Evolutionary conservation across 2,113 vertebrate genomes (phyloP).

Genomic region (Sorex araneus): DNA sequence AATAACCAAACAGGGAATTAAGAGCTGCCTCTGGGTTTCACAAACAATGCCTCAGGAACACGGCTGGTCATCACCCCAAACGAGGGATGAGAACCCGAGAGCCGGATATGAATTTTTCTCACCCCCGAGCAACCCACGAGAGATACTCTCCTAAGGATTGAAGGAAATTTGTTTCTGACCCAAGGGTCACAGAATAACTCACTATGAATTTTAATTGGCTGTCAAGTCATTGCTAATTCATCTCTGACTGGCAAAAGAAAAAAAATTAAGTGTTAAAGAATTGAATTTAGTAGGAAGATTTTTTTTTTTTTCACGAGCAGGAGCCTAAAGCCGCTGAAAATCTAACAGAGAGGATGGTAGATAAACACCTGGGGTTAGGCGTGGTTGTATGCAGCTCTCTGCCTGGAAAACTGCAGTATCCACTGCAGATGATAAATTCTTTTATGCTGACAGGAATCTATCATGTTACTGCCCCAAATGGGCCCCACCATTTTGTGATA

Average conservation of each 20-base stretch:
- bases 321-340: not conserved
- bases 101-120: conserved; percentile 68
- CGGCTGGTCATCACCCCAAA: not conserved
- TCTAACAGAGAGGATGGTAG: not conserved
- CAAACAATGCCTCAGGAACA: not conserved
- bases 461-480: not conserved
- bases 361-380: not conserved
- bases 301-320: not conserved
- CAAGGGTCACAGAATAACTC: conserved; percentile 67
- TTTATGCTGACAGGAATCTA: not conserved
- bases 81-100: not conserved
- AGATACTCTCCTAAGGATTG: conserved; percentile 40
- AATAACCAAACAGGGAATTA: not conserved
- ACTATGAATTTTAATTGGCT: conserved; percentile 77
- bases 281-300: conserved; percentile 48
- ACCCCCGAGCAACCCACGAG: conserved; percentile 44
- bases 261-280: conserved; percentile 50
- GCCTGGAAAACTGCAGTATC: not conserved
- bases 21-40: not conserved
- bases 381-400: conserved; percentile 22
- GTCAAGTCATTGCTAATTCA: conserved; percentile 72
- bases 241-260: conserved; percentile 60
- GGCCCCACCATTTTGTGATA: not conserved
- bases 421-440: conserved; percentile 24
- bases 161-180: conserved; percentile 76